Conservation (phyloP, 2,888 invertebrate species). For the Apodemia hepburni region DNA sequence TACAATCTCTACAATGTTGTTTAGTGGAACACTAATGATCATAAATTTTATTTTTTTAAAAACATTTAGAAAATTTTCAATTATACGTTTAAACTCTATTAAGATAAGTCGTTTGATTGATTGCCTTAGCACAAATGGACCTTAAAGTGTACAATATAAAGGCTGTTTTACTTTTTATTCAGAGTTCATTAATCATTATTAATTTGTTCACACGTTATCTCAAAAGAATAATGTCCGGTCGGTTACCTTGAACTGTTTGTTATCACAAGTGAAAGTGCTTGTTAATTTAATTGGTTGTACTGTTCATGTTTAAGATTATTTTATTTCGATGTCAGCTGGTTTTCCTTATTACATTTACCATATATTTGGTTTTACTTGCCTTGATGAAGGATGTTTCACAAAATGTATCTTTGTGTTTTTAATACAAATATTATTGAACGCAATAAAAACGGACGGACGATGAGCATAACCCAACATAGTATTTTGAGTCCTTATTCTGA, state of each 20-base stretch:
- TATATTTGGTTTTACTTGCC: neutral
- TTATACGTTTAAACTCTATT: neutral
- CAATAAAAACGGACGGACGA: too few relatives aligned
- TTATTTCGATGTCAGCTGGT: neutral
- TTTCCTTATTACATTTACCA: neutral
- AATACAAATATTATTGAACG: too few relatives aligned
- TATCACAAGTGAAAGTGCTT: slow-evolving; percentile 73
- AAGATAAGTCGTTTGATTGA: neutral
- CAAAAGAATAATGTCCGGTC: slow-evolving; percentile 29
- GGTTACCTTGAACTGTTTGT: slow-evolving; percentile 66
- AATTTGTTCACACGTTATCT: slow-evolving; percentile 14
- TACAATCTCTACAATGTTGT: too few relatives aligned
- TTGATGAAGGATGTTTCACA: too few relatives aligned
- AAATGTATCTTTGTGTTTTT: too few relatives aligned
- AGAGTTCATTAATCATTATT: slow-evolving; percentile 23
- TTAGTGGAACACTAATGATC: neutral
- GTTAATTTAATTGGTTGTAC: slow-evolving; percentile 69
- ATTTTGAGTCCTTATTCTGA: too few relatives aligned
- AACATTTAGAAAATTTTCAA: neutral
- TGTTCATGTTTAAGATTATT: slow-evolving; percentile 38
- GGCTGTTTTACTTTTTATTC: slow-evolving; percentile 11
- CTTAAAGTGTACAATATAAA: neutral
- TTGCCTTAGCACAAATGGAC: neutral
- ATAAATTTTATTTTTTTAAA: neutral
- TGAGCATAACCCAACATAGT: too few relatives aligned